Conservation (phyloP, 2,797 vertebrate genomes). For the Xenentodon cancila region DNA sequence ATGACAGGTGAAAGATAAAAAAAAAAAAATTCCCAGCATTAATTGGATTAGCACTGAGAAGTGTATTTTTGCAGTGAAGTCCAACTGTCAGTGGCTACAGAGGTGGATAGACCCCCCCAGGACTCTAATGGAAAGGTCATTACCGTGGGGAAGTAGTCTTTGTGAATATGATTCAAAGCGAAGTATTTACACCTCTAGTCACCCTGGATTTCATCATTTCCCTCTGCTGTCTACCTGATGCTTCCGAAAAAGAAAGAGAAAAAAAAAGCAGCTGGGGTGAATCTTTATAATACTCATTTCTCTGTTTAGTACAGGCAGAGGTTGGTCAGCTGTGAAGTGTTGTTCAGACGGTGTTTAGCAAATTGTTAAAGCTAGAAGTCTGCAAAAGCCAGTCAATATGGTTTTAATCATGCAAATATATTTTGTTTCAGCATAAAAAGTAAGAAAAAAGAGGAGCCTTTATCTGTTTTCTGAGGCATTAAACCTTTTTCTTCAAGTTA, state of each 20-base stretch:
- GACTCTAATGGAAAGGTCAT: slow-evolving; percentile 37
- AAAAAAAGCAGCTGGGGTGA: too few relatives aligned
- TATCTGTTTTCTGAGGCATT: too few relatives aligned
- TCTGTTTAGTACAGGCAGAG: too few relatives aligned
- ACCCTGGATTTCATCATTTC: slow-evolving; percentile 21
- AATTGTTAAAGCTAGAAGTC: too few relatives aligned
- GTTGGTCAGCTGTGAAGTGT: too few relatives aligned
- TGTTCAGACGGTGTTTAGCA: too few relatives aligned
- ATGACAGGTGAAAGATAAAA: background rate
- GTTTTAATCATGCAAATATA: too few relatives aligned
- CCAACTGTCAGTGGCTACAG: slow-evolving; percentile 18
- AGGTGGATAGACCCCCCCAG: slow-evolving; percentile 9
- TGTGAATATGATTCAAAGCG: slow-evolving; percentile 43
- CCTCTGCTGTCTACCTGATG: slow-evolving; percentile 3
- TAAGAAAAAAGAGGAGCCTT: too few relatives aligned
- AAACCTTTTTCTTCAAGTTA: too few relatives aligned
- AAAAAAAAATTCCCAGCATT: background rate
- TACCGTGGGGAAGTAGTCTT: slow-evolving; percentile 12
- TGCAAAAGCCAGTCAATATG: too few relatives aligned
- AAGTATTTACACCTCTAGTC: slow-evolving; percentile 40
- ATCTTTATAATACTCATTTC: too few relatives aligned
- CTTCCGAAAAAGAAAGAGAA: background rate
- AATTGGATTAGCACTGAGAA: slow-evolving; percentile 9
- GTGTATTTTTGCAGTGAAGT: slow-evolving; percentile 7
- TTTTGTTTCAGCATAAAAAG: too few relatives aligned